Percentiles rank a stretch among this genome's conserved stretches.
Evolutionary conservation across 2,113 vertebrate genomes (phyloP).

Genomic region (Pterocles burchelli): DNA sequence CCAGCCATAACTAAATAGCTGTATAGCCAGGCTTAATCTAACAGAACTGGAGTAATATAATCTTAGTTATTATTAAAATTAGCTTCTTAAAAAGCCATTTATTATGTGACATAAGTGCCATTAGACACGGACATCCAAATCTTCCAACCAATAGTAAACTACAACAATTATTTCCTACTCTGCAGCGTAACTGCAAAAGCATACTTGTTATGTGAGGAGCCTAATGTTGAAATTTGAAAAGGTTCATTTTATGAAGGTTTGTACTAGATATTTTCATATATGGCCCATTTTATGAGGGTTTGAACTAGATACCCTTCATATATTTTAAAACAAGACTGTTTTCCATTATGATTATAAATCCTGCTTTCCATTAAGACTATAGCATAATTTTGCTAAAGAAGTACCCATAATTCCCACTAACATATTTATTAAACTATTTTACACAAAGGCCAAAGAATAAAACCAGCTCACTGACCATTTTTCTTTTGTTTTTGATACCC

Average conservation of each 20-base stretch:
- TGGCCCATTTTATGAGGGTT: neutral
- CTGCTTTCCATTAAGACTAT: neutral
- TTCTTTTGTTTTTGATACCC: neutral
- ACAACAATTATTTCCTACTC: neutral
- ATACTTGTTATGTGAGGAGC: neutral
- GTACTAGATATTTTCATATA: neutral
- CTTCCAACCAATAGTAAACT: neutral
- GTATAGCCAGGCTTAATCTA: neutral
- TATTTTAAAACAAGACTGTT: neutral
- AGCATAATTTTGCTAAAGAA: neutral
- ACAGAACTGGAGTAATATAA: neutral
- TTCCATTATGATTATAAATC: neutral
- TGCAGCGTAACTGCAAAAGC: neutral
- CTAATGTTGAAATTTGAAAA: neutral
- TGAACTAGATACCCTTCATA: neutral
- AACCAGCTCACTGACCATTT: neutral
- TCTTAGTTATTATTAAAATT: neutral
- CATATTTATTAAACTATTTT: neutral
- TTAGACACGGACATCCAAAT: neutral
- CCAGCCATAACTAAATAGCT: neutral
- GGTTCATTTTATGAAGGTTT: neutral
- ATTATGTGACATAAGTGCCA: neutral
- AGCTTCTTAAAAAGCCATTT: neutral
- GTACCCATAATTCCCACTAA: neutral
- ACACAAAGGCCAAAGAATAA: neutral